phyloP scores from a whole-genome alignment of 1,140 invertebrate genomes.

The Coptotermes formosanus region DNA sequence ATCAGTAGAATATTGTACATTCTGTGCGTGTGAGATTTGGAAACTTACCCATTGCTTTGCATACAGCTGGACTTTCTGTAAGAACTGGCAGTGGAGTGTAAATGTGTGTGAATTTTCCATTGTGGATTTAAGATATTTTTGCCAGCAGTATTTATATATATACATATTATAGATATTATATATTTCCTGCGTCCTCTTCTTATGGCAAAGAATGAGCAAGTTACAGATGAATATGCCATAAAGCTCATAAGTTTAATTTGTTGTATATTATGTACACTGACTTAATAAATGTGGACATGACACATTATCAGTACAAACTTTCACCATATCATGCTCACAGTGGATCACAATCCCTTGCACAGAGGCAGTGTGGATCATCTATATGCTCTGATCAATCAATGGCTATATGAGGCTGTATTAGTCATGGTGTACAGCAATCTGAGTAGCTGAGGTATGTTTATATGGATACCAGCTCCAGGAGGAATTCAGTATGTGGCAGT shows the following conservation, averaged over 20 bases:
- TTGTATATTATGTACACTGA: constrained; percentile 12
- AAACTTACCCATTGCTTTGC: not conserved
- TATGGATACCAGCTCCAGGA: too few species aligned
- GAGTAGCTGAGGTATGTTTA: too few species aligned
- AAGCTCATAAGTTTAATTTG: constrained; percentile 8
- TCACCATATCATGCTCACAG: not conserved
- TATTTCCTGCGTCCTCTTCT: not conserved
- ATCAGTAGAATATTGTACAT: not conserved
- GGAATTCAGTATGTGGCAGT: too few species aligned
- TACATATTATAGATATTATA: not conserved
- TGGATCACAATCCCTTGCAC: too few species aligned
- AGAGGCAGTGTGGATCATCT: too few species aligned
- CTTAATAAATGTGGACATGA: constrained; percentile 13
- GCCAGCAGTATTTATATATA: constrained; percentile 16
- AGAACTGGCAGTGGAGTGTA: not conserved
- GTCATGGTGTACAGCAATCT: too few species aligned
- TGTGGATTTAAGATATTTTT: constrained; percentile 13
- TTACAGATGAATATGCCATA: constrained; percentile 12
- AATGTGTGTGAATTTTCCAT: constrained; percentile 15
- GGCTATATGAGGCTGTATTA: too few species aligned
- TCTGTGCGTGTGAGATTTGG: not conserved
- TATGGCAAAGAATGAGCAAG: constrained; percentile 15
- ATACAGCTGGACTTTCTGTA: not conserved
- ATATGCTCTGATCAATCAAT: too few species aligned
- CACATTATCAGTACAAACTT: not conserved